Conservation (phyloP, 2,888 invertebrate genomes). For the Caenorhabditis zanzibari region DNA sequence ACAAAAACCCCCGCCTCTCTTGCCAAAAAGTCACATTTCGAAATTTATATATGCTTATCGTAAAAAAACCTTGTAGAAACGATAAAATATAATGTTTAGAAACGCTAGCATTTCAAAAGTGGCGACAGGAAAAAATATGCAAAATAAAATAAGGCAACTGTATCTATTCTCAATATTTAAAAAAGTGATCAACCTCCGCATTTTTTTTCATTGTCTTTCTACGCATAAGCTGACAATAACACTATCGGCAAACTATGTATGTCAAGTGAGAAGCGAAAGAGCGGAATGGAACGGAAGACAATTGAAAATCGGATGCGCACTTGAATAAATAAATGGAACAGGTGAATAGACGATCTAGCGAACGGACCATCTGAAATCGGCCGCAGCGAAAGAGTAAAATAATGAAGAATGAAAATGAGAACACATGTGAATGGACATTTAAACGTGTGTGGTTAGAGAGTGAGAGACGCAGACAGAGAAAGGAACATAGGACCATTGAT, state of each 20-base stretch:
- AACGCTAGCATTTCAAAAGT: background rate
- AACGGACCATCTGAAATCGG: background rate
- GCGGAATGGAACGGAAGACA: conserved; percentile 18
- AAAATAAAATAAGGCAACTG: background rate
- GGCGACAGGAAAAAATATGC: too few relatives aligned
- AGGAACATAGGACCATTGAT: background rate
- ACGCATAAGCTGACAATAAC: conserved; percentile 35
- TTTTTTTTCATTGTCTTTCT: conserved; percentile 6
- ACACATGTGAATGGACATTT: background rate
- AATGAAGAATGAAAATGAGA: background rate
- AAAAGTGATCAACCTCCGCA: background rate
- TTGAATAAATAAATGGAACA: conserved; percentile 45
- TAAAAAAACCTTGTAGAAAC: background rate
- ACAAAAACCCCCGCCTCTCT: conserved; percentile 8
- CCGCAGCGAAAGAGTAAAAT: background rate
- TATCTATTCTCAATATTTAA: conserved; percentile 5
- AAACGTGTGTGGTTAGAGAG: background rate
- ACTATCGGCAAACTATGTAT: conserved; percentile 52
- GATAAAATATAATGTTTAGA: background rate
- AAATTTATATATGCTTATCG: conserved; percentile 40
- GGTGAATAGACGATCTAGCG: conserved; percentile 3
- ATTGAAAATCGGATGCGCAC: conserved; percentile 33
- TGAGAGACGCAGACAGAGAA: background rate
- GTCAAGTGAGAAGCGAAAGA: conserved; percentile 45
- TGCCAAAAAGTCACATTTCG: conserved; percentile 20